A percentile compares a stretch with the other conserved stretches of the same genome.
These are phyloP conservation scores for Lycorma delicatula DNA, from an alignment of 1,140 invertebrate species.

Conservation along the genomic window DNA sequence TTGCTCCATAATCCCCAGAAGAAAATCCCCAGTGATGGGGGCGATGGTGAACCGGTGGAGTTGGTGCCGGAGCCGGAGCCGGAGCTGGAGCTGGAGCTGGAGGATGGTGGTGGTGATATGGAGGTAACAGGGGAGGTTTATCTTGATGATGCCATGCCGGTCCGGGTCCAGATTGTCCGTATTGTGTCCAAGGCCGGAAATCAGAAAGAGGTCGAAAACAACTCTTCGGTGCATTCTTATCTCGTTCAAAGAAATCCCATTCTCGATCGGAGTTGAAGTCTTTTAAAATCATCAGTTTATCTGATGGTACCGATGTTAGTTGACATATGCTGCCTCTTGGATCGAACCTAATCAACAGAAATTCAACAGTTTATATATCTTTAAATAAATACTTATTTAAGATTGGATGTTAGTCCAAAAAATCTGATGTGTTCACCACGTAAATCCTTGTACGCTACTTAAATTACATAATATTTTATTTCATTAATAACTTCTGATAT, in stretches of 20 bases:
- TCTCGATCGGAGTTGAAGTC: conserved; percentile 57
- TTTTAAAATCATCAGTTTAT: conserved; percentile 48
- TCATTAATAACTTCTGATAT: no score
- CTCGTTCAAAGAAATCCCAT: conserved; percentile 67
- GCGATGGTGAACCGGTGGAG: background rate
- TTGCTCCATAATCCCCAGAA: background rate
- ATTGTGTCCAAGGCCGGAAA: conserved; percentile 10
- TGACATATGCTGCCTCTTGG: conserved; percentile 52
- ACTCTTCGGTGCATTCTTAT: conserved; percentile 34
- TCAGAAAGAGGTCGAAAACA: conserved; percentile 16
- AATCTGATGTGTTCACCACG: no score
- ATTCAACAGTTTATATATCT: no score
- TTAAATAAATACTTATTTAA: no score
- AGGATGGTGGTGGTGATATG: background rate
- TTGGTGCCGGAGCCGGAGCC: background rate
- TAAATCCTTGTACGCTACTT: no score
- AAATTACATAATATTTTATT: no score
- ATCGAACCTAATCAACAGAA: background rate
- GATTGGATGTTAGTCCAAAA: no score
- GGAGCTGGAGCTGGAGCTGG: background rate
- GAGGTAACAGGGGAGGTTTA: background rate
- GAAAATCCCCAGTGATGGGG: background rate
- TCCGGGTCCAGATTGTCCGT: conserved; percentile 5
- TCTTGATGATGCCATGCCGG: background rate
- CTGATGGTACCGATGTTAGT: conserved; percentile 55